Percentiles rank a stretch among this genome's conserved stretches.
These are phyloP conservation scores for Diachasma alloeum DNA, from an alignment of 1,140 invertebrate species.

Conservation along the genomic window DNA sequence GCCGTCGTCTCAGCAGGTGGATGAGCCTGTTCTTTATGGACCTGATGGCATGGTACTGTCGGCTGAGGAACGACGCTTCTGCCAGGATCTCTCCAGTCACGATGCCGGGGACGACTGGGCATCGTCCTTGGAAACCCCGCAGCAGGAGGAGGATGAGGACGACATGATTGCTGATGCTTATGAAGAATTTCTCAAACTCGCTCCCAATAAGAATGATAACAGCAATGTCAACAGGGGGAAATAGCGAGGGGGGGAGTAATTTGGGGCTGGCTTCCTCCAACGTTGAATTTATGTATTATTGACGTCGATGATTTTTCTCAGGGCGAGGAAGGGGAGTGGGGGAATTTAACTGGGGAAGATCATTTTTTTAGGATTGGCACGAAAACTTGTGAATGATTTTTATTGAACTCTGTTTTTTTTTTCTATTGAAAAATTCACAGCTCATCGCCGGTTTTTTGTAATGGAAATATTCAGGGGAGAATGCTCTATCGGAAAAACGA, in stretches of 20 bases:
- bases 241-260: neutral
- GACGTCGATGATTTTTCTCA: neutral
- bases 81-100: constrained; percentile 44
- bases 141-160: constrained; percentile 49
- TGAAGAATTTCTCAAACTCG: constrained; percentile 55
- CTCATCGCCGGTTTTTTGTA: no score
- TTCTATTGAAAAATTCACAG: no score
- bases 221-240: constrained; percentile 24
- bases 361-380: no score
- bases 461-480: no score
- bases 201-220: constrained; percentile 36
- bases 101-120: constrained; percentile 41
- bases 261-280: neutral
- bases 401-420: no score
- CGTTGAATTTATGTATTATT: neutral
- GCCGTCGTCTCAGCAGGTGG: constrained; percentile 26
- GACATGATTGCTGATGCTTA: constrained; percentile 53
- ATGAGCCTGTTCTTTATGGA: constrained; percentile 59
- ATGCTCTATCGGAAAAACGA: no score
- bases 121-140: neutral
- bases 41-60: constrained; percentile 60
- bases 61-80: constrained; percentile 58
- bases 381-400: no score
- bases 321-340: neutral
- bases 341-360: no score